A percentile compares a stretch with the other conserved stretches of the same genome.
Conservation (phyloP, 2,888 invertebrate species). For the Cephus pygmeus region DNA sequence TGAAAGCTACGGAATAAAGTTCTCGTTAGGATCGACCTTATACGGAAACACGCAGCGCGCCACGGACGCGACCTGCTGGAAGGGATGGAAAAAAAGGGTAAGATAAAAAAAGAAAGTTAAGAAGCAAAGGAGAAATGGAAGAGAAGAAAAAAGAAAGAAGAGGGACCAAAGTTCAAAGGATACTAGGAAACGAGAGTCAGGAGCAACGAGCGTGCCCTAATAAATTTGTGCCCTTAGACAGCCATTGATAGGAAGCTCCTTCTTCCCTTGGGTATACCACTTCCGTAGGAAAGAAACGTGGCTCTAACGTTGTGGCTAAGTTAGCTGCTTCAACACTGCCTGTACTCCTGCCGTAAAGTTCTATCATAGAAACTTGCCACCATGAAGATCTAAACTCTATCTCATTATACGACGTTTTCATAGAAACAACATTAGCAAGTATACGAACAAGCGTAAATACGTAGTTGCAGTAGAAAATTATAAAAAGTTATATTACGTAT, state of each 20-base stretch:
- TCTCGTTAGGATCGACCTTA: not conserved
- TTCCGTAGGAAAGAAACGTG: not conserved
- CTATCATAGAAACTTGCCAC: slow-evolving; percentile 40
- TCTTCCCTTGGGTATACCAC: slow-evolving; percentile 14
- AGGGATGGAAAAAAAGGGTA: not conserved
- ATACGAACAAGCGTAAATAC: not conserved
- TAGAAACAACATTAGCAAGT: slow-evolving; percentile 22
- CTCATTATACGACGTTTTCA: slow-evolving; percentile 25
- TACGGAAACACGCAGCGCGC: slow-evolving; percentile 23
- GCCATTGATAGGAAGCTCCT: slow-evolving; percentile 33
- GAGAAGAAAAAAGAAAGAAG: not conserved
- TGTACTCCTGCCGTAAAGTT: slow-evolving; percentile 32
- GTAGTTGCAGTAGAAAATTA: not conserved
- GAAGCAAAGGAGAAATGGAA: not conserved
- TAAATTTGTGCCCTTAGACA: slow-evolving; percentile 38
- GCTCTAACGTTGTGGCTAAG: not conserved
- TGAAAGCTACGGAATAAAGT: not conserved
- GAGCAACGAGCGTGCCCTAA: slow-evolving; percentile 12
- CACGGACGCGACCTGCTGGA: not conserved
- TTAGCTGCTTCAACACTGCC: not conserved
- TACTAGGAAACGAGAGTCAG: not conserved
- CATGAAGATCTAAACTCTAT: slow-evolving; percentile 17
- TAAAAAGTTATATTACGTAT: not conserved
- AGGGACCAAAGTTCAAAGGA: not conserved
- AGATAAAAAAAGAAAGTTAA: not conserved